Percentiles rank a stretch among this genome's conserved stretches.
These are phyloP conservation scores for Paramacrobiotus metropolitanus DNA, from an alignment of 1,140 invertebrate species.

Conservation along the genomic window DNA sequence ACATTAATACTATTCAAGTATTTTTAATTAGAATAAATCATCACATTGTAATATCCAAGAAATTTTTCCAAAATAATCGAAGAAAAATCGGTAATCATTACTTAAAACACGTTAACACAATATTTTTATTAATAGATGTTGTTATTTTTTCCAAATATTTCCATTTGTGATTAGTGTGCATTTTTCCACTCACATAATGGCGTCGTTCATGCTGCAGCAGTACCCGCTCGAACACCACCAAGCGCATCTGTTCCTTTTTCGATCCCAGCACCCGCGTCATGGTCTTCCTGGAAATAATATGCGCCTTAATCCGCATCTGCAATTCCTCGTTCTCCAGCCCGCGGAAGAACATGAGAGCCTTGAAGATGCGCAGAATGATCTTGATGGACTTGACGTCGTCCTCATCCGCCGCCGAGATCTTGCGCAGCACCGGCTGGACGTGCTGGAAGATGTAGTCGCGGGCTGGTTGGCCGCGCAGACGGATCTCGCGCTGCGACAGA, in stretches of 20 bases:
- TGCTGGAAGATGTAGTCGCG: background rate
- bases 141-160: no score
- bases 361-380: background rate
- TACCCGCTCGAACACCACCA: constrained; percentile 35
- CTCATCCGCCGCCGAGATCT: background rate
- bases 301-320: background rate
- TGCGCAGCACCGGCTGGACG: background rate
- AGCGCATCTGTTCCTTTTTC: constrained; percentile 34
- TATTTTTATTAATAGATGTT: no score
- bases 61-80: no score
- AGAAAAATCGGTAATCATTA: no score
- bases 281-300: background rate
- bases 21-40: no score
- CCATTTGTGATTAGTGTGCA: no score
- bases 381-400: constrained; percentile 3
- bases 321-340: background rate
- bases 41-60: no score
- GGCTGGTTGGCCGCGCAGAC: background rate
- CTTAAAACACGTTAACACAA: no score
- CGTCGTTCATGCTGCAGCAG: constrained; percentile 40
- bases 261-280: background rate
- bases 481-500: background rate
- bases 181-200: constrained; percentile 9
- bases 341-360: background rate
- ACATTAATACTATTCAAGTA: no score